phyloP scores from a whole-genome alignment of 2,113 vertebrate genomes.

The Raja brachyura region DNA sequence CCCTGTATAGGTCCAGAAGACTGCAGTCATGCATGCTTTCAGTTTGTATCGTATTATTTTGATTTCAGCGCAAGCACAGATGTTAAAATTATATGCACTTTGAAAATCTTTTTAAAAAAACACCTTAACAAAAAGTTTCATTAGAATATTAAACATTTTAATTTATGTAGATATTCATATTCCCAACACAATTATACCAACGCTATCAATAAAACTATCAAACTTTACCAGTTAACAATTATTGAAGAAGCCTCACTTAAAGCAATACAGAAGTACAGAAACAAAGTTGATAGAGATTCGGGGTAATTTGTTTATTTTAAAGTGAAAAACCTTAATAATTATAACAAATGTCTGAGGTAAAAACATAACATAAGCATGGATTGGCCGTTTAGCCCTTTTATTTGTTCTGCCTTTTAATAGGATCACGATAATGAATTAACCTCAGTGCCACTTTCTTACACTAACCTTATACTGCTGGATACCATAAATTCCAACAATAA shows the following conservation, averaged over 20 bases:
- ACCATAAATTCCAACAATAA: no score
- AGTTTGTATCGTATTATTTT: not conserved
- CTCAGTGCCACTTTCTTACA: no score
- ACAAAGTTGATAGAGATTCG: not conserved
- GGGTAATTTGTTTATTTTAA: not conserved
- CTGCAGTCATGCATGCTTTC: not conserved
- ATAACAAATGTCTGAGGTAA: not conserved
- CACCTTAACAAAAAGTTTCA: not conserved
- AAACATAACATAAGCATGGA: no score
- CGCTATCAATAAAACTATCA: no score
- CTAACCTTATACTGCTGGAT: no score
- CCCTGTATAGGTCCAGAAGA: not conserved
- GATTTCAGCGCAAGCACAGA: not conserved
- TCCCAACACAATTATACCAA: not conserved
- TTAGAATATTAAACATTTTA: not conserved
- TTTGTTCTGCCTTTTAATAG: no score
- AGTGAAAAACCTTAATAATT: not conserved
- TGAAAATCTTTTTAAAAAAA: not conserved
- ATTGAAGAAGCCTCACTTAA: not conserved
- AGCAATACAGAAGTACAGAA: no score
- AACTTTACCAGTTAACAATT: not conserved
- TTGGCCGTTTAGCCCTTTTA: no score
- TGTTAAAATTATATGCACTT: slow-evolving; percentile 6
- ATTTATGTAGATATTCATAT: not conserved
- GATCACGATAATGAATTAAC: no score